Conservation (phyloP, 2,113 vertebrate genomes). For the Himantopus leucocephalus region DNA sequence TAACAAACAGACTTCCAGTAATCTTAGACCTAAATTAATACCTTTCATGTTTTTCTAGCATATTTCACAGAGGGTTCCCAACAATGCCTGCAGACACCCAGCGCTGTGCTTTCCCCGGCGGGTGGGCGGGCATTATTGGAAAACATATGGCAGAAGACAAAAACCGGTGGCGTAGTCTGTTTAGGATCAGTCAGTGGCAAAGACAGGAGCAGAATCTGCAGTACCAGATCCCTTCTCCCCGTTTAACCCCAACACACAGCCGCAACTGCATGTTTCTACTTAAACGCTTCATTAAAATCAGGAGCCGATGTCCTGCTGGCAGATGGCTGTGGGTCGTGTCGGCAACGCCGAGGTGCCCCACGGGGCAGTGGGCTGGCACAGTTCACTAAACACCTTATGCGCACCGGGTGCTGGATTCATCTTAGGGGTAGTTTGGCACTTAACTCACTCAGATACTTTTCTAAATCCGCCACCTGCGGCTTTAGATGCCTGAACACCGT, state of each 20-base stretch:
- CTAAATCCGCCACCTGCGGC: not conserved
- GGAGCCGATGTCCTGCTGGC: not conserved
- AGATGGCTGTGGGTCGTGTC: rapidly evolving
- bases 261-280: rapidly evolving
- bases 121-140: slow-evolving; percentile 2
- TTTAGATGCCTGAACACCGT: not conserved
- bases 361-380: not conserved
- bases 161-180: not conserved
- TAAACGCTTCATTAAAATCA: not conserved
- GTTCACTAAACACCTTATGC: not conserved
- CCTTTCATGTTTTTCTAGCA: not conserved
- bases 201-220: not conserved
- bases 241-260: not conserved
- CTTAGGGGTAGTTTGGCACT: not conserved
- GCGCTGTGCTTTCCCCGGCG: not conserved
- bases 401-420: rapidly evolving
- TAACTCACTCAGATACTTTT: not conserved
- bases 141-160: slow-evolving; percentile 39
- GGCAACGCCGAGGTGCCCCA: rapidly evolving
- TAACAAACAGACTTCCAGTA: not conserved
- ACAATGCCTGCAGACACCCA: slow-evolving; percentile 20
- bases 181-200: not conserved
- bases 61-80: not conserved
- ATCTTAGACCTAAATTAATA: not conserved
- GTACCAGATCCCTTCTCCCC: not conserved